Base-by-base conservation (phyloP, 2,888 invertebrate genomes). In the Erebia ligea region DNA sequence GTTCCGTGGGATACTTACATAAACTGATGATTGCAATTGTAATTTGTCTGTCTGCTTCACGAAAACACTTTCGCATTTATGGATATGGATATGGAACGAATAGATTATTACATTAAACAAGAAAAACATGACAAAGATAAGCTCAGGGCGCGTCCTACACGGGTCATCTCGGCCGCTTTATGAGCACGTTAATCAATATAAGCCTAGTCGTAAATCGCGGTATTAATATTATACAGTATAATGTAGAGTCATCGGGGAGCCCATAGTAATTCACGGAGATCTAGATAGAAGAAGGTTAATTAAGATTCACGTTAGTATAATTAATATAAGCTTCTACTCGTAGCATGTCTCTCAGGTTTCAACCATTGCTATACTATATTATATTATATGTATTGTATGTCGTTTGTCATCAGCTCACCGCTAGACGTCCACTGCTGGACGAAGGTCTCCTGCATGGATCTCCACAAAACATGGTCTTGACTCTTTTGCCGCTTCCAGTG, bases 141-240 rank as follows among this genome's bases (percentile, higher is more conserved):
- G 8, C 58, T 58, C 34, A 40, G 40, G 40, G 42, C 17, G n/a
- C 40, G 40, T 10, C 1, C 21, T 25, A 59, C 59, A 17, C 17
- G 59, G 59, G 40, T 59, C 61, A 61, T 19, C 42, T 19, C 61
- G 57, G 57, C 25, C 9, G 72, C 71, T 74, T 74, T 74, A 76
- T 74, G 71, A 73, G 57, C 61, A 64, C 74, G 68, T 73, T 70
- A 70, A 74, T 76, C 76, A 74, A 74, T 76, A 74, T 73, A 72
- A 70, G 66, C 52, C 21, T 11, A 63, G 45, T 69, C 69, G 72
- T 76, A 76, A 74, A 76, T 76, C 64, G 68, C 17, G 56, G 69
- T 58, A 74, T 69, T 73, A 73, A 71, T 73, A 73, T 65, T 73
- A 73, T 65, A 10, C 61, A 45, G 61, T 42, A 42, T 61, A 42